Evolutionary conservation across 2,113 vertebrate genomes (phyloP).

Genomic region (Anarhynchus alexandrinus): DNA sequence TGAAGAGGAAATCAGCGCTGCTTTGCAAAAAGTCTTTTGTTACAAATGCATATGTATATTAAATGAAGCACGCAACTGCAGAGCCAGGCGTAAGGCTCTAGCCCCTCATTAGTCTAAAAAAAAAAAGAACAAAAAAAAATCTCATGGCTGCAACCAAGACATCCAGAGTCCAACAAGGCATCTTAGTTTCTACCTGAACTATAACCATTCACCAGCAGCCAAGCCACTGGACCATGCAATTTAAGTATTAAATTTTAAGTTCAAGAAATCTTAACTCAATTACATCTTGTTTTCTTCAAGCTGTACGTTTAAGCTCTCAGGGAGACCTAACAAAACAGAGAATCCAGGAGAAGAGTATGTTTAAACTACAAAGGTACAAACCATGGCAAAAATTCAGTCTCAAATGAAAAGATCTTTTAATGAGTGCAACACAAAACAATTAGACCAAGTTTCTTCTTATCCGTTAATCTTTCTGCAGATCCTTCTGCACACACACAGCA

Average conservation of each 20-base stretch:
- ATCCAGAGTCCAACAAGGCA: not conserved
- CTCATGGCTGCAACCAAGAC: not conserved
- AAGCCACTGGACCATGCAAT: not conserved
- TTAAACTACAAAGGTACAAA: not conserved
- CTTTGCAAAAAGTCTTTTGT: not conserved
- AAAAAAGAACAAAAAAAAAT: not conserved
- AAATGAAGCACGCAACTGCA: not conserved
- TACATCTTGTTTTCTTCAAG: not conserved
- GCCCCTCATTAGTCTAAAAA: not conserved
- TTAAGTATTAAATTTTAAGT: not conserved
- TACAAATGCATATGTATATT: not conserved
- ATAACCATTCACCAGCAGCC: not conserved
- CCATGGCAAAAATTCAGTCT: not conserved
- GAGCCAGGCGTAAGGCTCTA: not conserved
- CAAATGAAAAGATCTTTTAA: not conserved
- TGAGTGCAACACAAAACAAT: not conserved
- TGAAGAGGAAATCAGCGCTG: not conserved
- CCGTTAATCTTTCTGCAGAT: not conserved
- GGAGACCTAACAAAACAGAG: not conserved
- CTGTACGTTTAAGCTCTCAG: not conserved
- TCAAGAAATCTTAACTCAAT: not conserved
- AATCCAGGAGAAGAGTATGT: not conserved
- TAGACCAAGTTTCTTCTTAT: slow-evolving; percentile 2
- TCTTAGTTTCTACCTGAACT: not conserved
- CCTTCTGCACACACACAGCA: not conserved